Conservation (phyloP, 2,113 vertebrate genomes). For the Boulengeromyrus knoepffleri region DNA sequence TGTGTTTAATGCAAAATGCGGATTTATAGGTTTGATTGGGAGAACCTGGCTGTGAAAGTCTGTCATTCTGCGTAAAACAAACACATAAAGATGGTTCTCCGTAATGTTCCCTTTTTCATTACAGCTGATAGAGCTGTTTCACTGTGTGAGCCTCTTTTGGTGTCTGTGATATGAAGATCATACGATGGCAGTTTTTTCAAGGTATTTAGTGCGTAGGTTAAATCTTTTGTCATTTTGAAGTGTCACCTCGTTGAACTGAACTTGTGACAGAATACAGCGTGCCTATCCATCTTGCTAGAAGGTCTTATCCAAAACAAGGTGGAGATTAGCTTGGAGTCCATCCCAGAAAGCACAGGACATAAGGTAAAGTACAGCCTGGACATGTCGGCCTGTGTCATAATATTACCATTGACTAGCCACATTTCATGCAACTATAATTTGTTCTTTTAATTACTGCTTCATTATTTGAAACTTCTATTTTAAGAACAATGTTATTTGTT, state of each 20-base stretch:
- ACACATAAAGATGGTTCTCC: background rate
- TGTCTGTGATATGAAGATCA: background rate
- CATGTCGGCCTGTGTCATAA: background rate
- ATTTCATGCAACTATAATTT: background rate
- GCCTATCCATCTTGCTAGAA: background rate
- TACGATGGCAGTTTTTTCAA: background rate
- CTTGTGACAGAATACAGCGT: background rate
- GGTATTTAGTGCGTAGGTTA: background rate
- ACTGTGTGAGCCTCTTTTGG: background rate
- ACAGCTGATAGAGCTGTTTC: background rate
- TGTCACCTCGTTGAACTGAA: background rate
- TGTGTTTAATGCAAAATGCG: background rate
- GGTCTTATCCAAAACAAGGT: background rate
- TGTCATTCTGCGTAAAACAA: background rate
- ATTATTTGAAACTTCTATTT: background rate
- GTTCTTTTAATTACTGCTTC: background rate
- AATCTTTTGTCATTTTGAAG: background rate
- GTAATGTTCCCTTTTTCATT: background rate
- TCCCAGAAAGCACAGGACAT: background rate
- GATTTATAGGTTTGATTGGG: background rate
- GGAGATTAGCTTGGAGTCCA: background rate
- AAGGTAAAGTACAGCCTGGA: background rate
- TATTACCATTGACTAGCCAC: background rate
- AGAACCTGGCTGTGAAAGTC: background rate
- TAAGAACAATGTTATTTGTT: background rate